Conservation (phyloP, 2,888 invertebrate genomes). For the Rhopalosiphum nymphaeae region DNA sequence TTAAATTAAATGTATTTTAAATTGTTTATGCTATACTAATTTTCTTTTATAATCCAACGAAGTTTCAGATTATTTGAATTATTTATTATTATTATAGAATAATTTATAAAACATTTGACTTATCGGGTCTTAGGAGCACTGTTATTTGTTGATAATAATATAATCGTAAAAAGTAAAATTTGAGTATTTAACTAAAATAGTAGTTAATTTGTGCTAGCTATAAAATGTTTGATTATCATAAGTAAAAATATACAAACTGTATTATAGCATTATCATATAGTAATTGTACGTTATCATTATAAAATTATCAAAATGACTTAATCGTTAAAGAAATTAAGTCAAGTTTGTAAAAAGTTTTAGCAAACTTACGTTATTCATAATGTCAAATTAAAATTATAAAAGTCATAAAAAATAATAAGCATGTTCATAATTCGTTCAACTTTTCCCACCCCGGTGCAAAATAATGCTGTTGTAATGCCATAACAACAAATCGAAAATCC, state of each 20-base stretch:
- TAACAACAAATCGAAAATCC: background rate
- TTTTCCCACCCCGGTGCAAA: background rate
- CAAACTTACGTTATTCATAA: background rate
- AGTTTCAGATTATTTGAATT: background rate
- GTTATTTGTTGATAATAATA: background rate
- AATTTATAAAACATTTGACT: background rate
- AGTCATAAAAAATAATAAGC: background rate
- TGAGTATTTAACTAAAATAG: background rate
- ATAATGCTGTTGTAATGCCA: background rate
- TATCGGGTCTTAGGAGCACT: background rate
- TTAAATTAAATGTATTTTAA: background rate
- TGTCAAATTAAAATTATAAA: background rate
- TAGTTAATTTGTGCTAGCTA: background rate
- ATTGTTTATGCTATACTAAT: background rate
- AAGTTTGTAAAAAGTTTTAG: background rate
- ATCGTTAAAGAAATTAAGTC: background rate
- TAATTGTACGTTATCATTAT: background rate
- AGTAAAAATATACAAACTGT: background rate
- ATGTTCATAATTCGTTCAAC: background rate
- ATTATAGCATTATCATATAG: background rate
- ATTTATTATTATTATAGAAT: background rate
- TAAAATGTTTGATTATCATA: background rate
- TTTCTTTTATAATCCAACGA: background rate
- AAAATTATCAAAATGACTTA: background rate
- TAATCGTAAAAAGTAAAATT: background rate